Percentiles rank a stretch among this genome's conserved stretches.
Evolutionary conservation across 2,888 invertebrate species (phyloP).

Genomic region (Lacanobia oleracea): DNA sequence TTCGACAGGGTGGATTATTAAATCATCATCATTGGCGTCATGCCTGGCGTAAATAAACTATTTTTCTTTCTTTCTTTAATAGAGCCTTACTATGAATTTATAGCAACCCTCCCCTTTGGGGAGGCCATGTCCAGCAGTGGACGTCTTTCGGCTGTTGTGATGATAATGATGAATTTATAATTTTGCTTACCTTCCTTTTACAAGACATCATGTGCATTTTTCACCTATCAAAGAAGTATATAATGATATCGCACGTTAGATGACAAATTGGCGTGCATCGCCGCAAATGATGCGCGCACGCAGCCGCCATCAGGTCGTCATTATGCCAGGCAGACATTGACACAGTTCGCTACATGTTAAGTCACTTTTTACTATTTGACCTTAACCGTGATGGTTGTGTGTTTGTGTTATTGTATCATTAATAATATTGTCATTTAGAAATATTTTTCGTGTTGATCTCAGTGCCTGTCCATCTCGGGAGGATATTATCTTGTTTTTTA

Average conservation of each 20-base stretch:
- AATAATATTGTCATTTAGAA: not conserved
- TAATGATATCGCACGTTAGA: constrained; percentile 23
- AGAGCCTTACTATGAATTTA: no score
- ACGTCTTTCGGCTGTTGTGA: no score
- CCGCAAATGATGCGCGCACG: constrained; percentile 64
- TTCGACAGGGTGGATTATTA: no score
- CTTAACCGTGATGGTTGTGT: constrained; percentile 39
- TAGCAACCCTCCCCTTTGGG: no score
- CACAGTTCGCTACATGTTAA: constrained; percentile 40
- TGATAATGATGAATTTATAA: no score
- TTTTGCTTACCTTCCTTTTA: not conserved
- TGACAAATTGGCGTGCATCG: constrained; percentile 41
- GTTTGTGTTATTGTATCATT: constrained; percentile 22
- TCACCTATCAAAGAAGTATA: not conserved
- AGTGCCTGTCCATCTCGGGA: no score
- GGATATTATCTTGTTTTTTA: no score
- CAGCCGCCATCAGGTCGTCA: constrained; percentile 51
- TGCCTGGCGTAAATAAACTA: no score
- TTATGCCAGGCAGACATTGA: constrained; percentile 56
- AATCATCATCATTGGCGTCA: no score
- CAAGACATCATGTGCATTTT: not conserved
- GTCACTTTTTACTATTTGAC: constrained; percentile 35
- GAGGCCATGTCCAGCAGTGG: no score
- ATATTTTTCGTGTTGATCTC: not conserved
- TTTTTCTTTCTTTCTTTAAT: no score